phyloP scores from a whole-genome alignment of 2,888 invertebrate species.

The Parascotia fuliginaria region DNA sequence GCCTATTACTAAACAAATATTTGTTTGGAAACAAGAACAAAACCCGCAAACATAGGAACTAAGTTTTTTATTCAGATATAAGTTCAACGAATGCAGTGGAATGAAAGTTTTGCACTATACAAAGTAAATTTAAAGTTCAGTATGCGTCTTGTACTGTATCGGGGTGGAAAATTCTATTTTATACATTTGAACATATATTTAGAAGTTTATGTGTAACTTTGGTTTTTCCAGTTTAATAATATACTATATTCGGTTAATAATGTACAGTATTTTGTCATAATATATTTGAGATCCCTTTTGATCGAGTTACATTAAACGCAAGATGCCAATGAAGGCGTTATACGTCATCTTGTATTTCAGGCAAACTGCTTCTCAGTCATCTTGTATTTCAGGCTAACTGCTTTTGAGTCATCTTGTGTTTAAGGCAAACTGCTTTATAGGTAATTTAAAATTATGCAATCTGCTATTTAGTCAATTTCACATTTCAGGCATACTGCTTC shows the following conservation, averaged over 20 bases:
- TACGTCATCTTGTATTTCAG: too few species aligned
- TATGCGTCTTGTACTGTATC: constrained; percentile 31
- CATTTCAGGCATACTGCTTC: too few species aligned
- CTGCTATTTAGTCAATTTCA: too few species aligned
- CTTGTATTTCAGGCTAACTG: too few species aligned
- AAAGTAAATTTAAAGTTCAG: constrained; percentile 47
- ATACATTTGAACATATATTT: constrained; percentile 27
- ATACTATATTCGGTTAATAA: too few species aligned
- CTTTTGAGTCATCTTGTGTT: too few species aligned
- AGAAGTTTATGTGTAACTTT: constrained; percentile 19
- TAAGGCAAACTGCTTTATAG: too few species aligned
- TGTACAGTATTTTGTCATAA: neutral
- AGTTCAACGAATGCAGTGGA: constrained; percentile 29
- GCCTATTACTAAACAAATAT: constrained; percentile 44
- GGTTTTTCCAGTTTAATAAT: neutral
- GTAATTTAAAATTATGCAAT: too few species aligned
- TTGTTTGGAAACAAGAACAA: constrained; percentile 33
- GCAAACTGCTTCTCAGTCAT: too few species aligned
- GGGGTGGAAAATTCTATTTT: constrained; percentile 28
- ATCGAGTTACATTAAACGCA: too few species aligned
- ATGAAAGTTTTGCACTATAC: constrained; percentile 36
- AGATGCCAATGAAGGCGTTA: too few species aligned
- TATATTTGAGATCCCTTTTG: neutral
- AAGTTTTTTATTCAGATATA: constrained; percentile 36
- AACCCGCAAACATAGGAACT: constrained; percentile 25